A percentile compares a stretch with the other conserved stretches of the same genome.
Conservation (phyloP, 2,113 vertebrate genomes). For the human region DNA sequence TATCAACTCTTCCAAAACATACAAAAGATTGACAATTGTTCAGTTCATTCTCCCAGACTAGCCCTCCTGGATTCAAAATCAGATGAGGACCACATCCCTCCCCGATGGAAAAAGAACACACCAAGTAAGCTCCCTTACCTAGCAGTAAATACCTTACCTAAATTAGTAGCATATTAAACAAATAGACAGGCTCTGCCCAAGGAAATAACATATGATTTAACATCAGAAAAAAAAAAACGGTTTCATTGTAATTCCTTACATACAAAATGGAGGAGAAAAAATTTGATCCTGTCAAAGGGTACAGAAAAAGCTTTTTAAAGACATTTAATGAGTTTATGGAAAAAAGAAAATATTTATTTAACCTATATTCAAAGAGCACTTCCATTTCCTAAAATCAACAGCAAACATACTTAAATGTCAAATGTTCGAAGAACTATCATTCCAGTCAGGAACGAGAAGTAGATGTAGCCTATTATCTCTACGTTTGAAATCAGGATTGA, state of each 20-base stretch:
- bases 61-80: background rate
- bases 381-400: background rate
- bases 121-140: background rate
- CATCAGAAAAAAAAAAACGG: background rate
- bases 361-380: background rate
- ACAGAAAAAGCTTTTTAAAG: background rate
- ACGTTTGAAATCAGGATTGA: background rate
- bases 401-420: background rate
- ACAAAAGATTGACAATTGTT: background rate
- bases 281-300: background rate
- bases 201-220: background rate
- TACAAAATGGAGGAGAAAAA: background rate
- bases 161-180: background rate
- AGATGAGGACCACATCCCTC: background rate
- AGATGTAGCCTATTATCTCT: background rate
- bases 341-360: background rate
- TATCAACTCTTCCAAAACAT: background rate
- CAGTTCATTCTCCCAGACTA: background rate
- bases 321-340: background rate
- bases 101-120: background rate
- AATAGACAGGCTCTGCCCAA: background rate
- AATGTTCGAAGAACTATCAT: background rate
- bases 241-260: background rate
- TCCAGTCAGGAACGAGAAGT: background rate
- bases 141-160: background rate